Percentiles rank a stretch among this genome's conserved stretches.
phyloP scores from a whole-genome alignment of 2,113 vertebrate species.

The Varanus salvator region DNA sequence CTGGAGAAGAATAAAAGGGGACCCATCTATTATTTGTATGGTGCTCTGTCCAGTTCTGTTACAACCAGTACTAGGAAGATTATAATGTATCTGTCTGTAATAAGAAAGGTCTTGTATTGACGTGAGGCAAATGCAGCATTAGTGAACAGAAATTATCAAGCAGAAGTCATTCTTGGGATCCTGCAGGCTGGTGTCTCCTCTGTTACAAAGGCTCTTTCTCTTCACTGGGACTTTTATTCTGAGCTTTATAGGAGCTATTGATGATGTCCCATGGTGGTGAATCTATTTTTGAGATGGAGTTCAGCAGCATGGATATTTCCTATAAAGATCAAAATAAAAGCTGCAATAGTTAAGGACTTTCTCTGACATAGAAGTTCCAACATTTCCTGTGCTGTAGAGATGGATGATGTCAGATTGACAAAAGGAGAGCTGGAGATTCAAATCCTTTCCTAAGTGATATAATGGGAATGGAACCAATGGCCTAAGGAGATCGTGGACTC shows the following conservation, averaged over 20 bases:
- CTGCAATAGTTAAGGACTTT: too few species aligned
- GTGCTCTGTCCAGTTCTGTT: neutral
- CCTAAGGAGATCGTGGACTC: too few species aligned
- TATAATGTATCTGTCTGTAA: neutral
- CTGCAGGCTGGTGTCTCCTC: neutral
- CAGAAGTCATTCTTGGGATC: neutral
- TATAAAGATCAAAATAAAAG: too few species aligned
- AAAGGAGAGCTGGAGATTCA: neutral
- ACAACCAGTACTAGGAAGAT: fast-evolving
- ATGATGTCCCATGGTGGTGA: too few species aligned
- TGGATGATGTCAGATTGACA: neutral
- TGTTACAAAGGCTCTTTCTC: too few species aligned
- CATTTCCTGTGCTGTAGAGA: neutral
- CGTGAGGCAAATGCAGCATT: neutral
- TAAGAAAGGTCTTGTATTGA: neutral
- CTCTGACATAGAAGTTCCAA: too few species aligned
- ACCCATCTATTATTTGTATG: neutral
- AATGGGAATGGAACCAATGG: neutral
- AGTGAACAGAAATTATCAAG: neutral
- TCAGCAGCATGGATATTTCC: too few species aligned
- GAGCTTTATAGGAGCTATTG: too few species aligned
- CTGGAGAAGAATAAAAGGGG: neutral
- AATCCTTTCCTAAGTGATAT: neutral
- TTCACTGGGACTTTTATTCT: too few species aligned
- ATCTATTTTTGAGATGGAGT: too few species aligned